Base-by-base conservation (phyloP, 2,113 vertebrate species). In the Mystacornis crossleyi region DNA sequence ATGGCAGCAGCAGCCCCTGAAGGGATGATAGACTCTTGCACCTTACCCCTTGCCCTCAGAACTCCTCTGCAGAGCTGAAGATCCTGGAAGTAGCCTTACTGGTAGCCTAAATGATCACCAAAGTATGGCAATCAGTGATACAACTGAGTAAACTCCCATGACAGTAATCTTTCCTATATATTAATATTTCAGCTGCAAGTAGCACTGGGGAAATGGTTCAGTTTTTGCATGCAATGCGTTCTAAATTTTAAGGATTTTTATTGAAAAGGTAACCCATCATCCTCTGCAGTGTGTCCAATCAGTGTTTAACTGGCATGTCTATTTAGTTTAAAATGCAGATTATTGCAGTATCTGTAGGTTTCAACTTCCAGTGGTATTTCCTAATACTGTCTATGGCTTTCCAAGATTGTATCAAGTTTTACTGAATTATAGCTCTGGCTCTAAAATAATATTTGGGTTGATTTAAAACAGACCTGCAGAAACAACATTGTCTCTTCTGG, bases 381-480 rank as follows among this genome's bases (percentile, higher is more conserved):
- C 70, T 80, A 93, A 90, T 2, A 4, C 54, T 57, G 90, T 90
- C 81, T 58, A 28, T 28, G 50, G 34, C 64, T 78, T 86, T 96
- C 85, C 95, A 95, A 93, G 92, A 88, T 60, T 83, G 45, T 90
- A 96, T 95, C 90, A 83, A 78, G 51, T 89, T 93, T 88, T 94
- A 94, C 60, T 91, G 87, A 95, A 93, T 96, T 96, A 97, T 60
- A 77, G 79, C 74, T 88, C 55, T 64, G 90, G 55, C 87, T 96
- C 79, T 93, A 81, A 62, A 93, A 62, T 65, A 93, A 40, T 88
- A 92, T 55, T 80, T 93, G 50, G 15, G 64, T 73, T 95, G 93
- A 97, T 95, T 93, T 94, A 95, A 97, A 96, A 92, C 96, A 97
- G 93, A 96, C 58, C 79, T 93, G 82, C n/a, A 96, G 90, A 70